Base-by-base conservation (phyloP, 1,140 invertebrate genomes). In the Penaeus vannamei region DNA sequence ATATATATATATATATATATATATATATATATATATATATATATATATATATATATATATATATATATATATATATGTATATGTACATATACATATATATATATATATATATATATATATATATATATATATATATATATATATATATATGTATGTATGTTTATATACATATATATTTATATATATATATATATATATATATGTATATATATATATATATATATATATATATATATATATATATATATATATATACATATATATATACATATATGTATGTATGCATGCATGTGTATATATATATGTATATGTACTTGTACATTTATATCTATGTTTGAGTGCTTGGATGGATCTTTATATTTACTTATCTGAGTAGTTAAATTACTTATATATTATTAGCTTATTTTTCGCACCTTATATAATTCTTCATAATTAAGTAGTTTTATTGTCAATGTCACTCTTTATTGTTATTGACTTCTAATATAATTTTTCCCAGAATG, bases 151-250 rank as follows among this genome's bases (percentile, higher is more conserved):
- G n/a, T 72, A n/a, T 72, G 32, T 72, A 72, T 53, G 17, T 53
- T 53, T 53, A 17, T 53, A 10, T 53, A 10, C 17, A 53, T 53
- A 53, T 53, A 53, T 53, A 17, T 14, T 14, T 59, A 81, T 4
- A 12, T 59, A 82, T 82, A 82, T 23, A 82, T 82, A 82, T 82
- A 82, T 82, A 82, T 53, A 53, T 53, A 82, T 53, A n/a, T 82
- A 60, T 46, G 26, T 46, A 53, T 82, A 46, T 82, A 82, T 60
- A 61, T 12, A 53, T 7, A 26, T 76, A 20, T 19, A 26, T 76
- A 8, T 29, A 22, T 26, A 20, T 32, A 29, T 76, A 29, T 36
- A 26, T 53, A 14, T 32, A 23, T 4, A 76, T 20, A 46, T 59
- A 60, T 59, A 26, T 59, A 60, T 29, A 76, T 76, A 76, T 76